Evolutionary conservation across 2,888 invertebrate species (phyloP), one percentile per base, ranked within the genome.

Genomic region (Mythimna vitellina): DNA sequence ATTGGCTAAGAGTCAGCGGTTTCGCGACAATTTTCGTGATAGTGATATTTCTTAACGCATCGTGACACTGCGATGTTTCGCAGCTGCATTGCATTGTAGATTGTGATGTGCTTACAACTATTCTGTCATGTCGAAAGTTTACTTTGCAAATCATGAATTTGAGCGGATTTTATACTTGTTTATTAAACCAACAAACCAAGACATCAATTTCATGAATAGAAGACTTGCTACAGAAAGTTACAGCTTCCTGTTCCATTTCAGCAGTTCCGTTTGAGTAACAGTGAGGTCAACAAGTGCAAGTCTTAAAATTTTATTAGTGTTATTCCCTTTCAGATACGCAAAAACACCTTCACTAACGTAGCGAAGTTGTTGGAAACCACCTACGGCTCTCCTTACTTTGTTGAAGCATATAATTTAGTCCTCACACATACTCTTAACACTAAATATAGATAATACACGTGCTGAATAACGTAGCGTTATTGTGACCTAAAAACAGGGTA

Each of bases 41-140:
- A 81, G 82, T 83, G 69, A 79, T 79, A 87, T 93, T 93, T 92
- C 92, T 77, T 85, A 93, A 94, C 82, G 76, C 82, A 70, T 93
- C 94, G 93, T 94, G 94, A 93, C 92, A 89, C 87, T 76, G 85
- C 83, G 84, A 83, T 84, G 88, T 93, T 94, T 93, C 92, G 87
- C 88, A 90, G 91, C 83, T 84, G 83, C 84, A 89, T 90, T 89
- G 86, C 86, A 91, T 90, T 91, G 89, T 87, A 86, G 87, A 90
- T 89, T 91, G 88, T 87, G 84, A 88, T 91, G 85, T 82, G 87
- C 86, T 82, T 83, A 79, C 84, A 86, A 86, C 83, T 81, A 84
- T 81, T 83, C 82, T 83, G 74, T 64, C 60, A 76, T 90, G 87
- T 87, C 76, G 89, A 88, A 89, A 92, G 80, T 83, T 83, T 73